Evolutionary conservation across 2,888 invertebrate species (phyloP), one percentile per base, ranked within the genome.

Genomic region (Trachelus iudaicus): DNA sequence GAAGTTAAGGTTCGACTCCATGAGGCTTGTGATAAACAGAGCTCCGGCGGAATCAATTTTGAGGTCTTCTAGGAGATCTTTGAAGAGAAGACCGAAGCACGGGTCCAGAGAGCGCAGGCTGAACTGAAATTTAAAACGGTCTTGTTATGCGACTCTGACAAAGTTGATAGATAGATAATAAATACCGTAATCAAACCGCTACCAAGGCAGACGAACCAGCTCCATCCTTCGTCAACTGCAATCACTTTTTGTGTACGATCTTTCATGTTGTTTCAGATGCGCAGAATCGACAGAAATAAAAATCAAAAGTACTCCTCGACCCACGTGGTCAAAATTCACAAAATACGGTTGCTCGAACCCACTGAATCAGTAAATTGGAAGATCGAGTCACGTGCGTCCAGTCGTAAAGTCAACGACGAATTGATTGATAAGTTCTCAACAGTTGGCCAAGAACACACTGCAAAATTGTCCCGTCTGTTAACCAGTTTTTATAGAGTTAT

Each of bases 141-240:
- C 9, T 56, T 23, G 2, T 23, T 56, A 15, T 56, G 2, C 6
- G 23, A 56, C 56, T 73, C 69, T 23, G 34, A 69, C 13, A 35
- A 69, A 33, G n/a, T 2, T 23, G 9, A 6, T 23, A 9, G 15
- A 23, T 35, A 23, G 23, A 56, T 37, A 11, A 56, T 77, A 69
- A 73, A 96, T 92, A 97, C 96, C 93, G 96, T 96, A 85, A 97
- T 96, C 90, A 96, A 92, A 91, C 96, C 96, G 87, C 96, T 96
- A 87, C 97, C 97, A 83, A 97, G 93, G 85, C 96, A 96, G 82
- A 96, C 96, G 92, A 96, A 94, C 97, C 97, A 97, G 80, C 96
- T 97, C 96, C 96, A 97, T 80, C 97, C 96, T 77, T 97, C 96
- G 90, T 97, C 97, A 75, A 96, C 96, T 69, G 96, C 95, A 85